Evolutionary conservation across 2,797 vertebrate species (phyloP).

Genomic region (Crotalus adamanteus): DNA sequence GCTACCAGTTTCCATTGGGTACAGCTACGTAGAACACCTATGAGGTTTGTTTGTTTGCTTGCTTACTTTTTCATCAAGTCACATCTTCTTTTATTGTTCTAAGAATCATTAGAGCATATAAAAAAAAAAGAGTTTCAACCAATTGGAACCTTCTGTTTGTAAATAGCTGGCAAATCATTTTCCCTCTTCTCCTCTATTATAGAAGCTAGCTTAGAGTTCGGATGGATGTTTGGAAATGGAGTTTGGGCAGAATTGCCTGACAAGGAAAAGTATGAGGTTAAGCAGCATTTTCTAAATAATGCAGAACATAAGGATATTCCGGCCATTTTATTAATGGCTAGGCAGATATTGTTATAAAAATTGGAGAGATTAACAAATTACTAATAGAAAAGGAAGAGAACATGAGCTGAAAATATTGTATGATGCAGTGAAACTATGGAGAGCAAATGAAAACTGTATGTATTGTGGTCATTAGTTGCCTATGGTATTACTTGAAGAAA

Average conservation of each 20-base stretch:
- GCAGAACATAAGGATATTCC: background rate
- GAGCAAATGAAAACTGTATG: background rate
- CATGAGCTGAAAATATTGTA: background rate
- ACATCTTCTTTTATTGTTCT: background rate
- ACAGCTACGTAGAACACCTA: background rate
- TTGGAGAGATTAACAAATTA: background rate
- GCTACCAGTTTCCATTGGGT: conserved; percentile 6
- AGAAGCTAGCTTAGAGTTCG: background rate
- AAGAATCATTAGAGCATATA: background rate
- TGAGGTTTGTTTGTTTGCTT: background rate
- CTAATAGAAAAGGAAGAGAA: background rate
- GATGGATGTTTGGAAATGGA: background rate
- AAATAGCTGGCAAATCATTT: background rate
- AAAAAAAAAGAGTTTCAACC: conserved; percentile 4
- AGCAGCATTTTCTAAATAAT: background rate
- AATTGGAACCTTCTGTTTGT: conserved; percentile 6
- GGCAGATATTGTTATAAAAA: background rate
- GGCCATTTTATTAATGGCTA: background rate
- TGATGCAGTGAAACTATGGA: background rate
- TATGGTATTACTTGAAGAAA: background rate
- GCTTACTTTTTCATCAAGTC: conserved; percentile 3
- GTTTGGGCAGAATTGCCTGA: background rate
- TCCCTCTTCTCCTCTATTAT: background rate
- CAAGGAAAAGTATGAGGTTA: background rate
- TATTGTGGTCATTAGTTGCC: background rate